Evolutionary conservation across 2,797 vertebrate genomes (phyloP).

Genomic region (Phrynocephalus forsythii): DNA sequence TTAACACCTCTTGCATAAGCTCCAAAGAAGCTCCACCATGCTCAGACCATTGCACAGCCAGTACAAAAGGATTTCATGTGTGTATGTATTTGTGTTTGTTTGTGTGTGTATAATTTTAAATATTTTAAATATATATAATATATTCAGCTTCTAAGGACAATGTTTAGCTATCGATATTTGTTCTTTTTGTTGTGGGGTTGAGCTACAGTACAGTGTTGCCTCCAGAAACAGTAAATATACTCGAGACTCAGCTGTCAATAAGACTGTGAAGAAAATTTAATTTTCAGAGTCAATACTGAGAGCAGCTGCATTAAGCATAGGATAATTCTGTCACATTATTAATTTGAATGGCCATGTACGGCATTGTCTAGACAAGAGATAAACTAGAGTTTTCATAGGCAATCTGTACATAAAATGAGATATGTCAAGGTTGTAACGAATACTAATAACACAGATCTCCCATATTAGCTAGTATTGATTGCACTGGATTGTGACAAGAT

Average conservation of each 20-base stretch:
- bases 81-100: no score
- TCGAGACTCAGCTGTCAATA: conserved; percentile 85
- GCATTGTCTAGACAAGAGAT: conserved; percentile 83
- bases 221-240: conserved; percentile 82
- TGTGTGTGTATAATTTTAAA: no score
- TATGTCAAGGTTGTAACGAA: conserved; percentile 77
- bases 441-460: conserved; percentile 76
- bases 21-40: no score
- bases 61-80: no score
- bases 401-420: conserved; percentile 79
- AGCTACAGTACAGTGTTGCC: conserved; percentile 71
- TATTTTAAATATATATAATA: no score
- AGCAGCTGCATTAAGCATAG: conserved; percentile 83
- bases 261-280: conserved; percentile 81
- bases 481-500: conserved; percentile 64
- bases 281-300: conserved; percentile 85
- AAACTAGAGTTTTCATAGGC: conserved; percentile 78
- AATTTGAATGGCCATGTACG: conserved; percentile 82
- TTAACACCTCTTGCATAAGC: no score
- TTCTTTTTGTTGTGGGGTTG: conserved; percentile 80
- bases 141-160: conserved; percentile 73
- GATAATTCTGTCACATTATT: conserved; percentile 83
- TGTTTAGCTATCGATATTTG: conserved; percentile 80
- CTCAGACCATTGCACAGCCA: no score
- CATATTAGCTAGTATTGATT: conserved; percentile 80